A percentile compares a stretch with the other conserved stretches of the same genome.
These are phyloP conservation scores for Sebastes trivittatus DNA, from an alignment of 2,797 vertebrate genomes.

Conservation along the genomic window DNA sequence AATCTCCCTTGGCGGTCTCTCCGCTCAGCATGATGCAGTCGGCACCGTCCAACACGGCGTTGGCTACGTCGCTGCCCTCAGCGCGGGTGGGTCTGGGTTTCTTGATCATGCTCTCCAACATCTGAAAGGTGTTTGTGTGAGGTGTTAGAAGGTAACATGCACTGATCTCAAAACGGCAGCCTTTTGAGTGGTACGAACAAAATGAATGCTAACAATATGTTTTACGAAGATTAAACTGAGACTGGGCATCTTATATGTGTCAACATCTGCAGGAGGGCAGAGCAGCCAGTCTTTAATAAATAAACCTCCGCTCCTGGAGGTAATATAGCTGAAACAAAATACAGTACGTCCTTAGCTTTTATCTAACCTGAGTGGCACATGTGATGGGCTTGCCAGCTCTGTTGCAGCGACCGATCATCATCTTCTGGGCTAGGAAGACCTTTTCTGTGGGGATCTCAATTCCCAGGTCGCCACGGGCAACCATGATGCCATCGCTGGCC, in stretches of 20 bases:
- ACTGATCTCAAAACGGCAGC: not conserved
- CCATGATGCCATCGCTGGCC: constrained; percentile 98
- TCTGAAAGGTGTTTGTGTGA: constrained; percentile 74
- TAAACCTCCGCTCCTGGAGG: not conserved
- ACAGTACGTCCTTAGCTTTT: not conserved
- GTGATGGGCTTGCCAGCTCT: constrained; percentile 95
- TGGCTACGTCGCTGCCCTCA: constrained; percentile 93
- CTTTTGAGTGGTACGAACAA: not conserved
- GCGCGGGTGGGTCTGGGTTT: constrained; percentile 95
- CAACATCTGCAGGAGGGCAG: no score
- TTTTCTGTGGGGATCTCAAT: constrained; percentile 98
- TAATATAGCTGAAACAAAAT: not conserved
- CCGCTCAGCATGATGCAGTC: constrained; percentile 98
- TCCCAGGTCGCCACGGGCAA: constrained; percentile 95
- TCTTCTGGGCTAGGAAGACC: constrained; percentile 98
- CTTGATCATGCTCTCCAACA: constrained; percentile 99
- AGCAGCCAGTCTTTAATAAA: not conserved
- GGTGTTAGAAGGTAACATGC: not conserved
- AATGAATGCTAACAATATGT: not conserved
- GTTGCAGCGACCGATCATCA: constrained; percentile 99
- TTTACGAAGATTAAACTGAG: not conserved
- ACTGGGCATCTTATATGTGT: no score
- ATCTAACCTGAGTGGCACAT: constrained; percentile 93
- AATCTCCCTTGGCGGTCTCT: constrained; percentile 97
- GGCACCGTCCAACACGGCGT: constrained; percentile 90